phyloP scores from a whole-genome alignment of 2,888 invertebrate species.

The Magallana nippona region DNA sequence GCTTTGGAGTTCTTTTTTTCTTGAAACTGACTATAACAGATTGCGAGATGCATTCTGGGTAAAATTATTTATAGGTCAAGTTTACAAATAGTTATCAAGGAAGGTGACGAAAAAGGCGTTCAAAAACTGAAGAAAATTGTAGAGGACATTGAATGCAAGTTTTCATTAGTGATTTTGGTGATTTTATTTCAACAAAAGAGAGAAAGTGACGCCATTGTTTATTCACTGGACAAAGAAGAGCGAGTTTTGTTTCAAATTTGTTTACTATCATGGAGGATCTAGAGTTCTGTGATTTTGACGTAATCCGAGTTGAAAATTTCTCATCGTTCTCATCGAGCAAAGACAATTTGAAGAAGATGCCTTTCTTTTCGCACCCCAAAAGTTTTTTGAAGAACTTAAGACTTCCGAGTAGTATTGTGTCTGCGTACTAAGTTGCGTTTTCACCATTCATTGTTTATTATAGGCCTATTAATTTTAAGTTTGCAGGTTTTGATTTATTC shows the following conservation, averaged over 20 bases:
- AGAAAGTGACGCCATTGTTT: background rate
- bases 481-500: background rate
- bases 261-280: constrained; percentile 7
- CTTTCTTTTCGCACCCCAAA: constrained; percentile 52
- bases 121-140: background rate
- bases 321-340: constrained; percentile 10
- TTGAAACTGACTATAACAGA: constrained; percentile 27
- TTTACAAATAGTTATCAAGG: constrained; percentile 17
- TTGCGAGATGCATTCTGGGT: constrained; percentile 28
- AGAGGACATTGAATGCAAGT: background rate
- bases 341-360: constrained; percentile 14
- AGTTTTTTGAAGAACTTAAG: constrained; percentile 53
- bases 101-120: background rate
- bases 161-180: background rate
- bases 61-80: constrained; percentile 14
- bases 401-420: background rate
- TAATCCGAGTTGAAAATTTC: constrained; percentile 9
- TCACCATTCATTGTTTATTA: background rate
- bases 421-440: background rate
- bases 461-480: background rate
- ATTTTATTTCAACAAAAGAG: background rate
- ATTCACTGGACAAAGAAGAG: background rate
- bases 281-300: constrained; percentile 28
- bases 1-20: background rate
- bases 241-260: background rate